A percentile compares a stretch with the other conserved stretches of the same genome.
These are phyloP conservation scores for Epinotia ramella DNA, from an alignment of 2,888 invertebrate genomes.

Conservation along the genomic window DNA sequence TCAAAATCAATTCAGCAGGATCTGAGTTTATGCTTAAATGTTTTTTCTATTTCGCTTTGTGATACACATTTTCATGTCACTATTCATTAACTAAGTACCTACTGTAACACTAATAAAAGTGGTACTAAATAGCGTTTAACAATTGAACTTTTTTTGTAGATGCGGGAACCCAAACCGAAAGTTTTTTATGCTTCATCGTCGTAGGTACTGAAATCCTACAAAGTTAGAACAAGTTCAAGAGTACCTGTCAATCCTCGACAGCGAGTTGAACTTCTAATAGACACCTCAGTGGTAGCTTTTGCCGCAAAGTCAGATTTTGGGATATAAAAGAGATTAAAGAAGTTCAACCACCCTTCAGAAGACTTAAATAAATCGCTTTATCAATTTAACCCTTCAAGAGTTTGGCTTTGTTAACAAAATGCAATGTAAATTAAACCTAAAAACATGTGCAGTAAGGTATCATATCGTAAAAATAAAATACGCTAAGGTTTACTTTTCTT, in stretches of 20 bases:
- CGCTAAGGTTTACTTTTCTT: conserved; percentile 12
- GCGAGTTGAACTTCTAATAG: conserved; percentile 1
- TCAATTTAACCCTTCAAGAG: conserved; percentile 41
- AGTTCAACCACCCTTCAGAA: conserved; percentile 36
- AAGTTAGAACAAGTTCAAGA: background rate
- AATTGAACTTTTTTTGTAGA: no score
- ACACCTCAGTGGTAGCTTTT: conserved; percentile 18
- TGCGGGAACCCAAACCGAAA: no score
- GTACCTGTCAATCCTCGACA: background rate
- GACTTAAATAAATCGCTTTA: conserved; percentile 38
- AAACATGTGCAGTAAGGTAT: background rate
- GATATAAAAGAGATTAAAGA: conserved; percentile 37
- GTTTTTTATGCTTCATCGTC: background rate
- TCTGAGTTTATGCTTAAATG: no score
- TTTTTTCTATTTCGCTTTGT: no score
- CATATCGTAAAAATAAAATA: background rate
- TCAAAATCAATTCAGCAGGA: no score
- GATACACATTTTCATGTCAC: no score
- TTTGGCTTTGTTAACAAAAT: conserved; percentile 14
- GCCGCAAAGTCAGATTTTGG: conserved; percentile 28
- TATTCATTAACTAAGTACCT: no score
- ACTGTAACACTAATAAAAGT: no score
- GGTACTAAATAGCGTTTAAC: no score
- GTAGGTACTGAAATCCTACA: background rate
- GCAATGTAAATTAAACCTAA: conserved; percentile 6